Evolutionary conservation across 2,888 invertebrate species (phyloP), one percentile per base, ranked within the genome.

Genomic region (Leptinotarsa tumamoca): DNA sequence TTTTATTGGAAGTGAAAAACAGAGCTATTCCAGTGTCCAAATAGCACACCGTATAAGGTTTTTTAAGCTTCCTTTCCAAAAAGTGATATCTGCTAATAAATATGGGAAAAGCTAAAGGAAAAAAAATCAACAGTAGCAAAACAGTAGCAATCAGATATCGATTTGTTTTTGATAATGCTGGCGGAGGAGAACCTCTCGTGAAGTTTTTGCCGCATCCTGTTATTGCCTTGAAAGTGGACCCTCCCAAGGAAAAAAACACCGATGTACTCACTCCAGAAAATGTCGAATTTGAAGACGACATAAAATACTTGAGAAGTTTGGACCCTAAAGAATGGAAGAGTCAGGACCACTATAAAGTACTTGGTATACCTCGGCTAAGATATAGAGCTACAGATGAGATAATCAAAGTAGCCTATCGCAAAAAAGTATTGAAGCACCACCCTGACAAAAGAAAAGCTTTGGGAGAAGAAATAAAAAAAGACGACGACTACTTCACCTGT

Each of bases 271-370:
- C 81, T 74, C 83, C 84, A 23, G 85, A 85, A 74, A 81, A 80
- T 78, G 90, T 90, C 80, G 89, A 90, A 73, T 90, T 92, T 81
- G 92, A 94, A 79, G 95, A 94, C 82, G 95, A 97, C 88, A 92
- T 96, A 10, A 92, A 93, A 74, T 96, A 96, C 87, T 90, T 98
- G 78, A 91, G 95, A 80, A 95, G 95, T 77, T 90, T 98, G 80
- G 96, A 98, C 89, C 98, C 98, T 3, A 97, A 96, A 88, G 95
- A 97, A 85, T 99, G 98, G 98, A 98, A 98, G 90, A 93, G 96
- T 84, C 98, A 99, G 90, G 99, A 99, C 89, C 99, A 99, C 88
- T 99, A 99, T 89, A 95, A 95, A 54, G 98, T 99, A 18, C 90
- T 99, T 77, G 99, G 99, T 70, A 91, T 99, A 84, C 94, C 93